phyloP scores from a whole-genome alignment of 2,797 vertebrate species.

The Arctocebus calabarensis region DNA sequence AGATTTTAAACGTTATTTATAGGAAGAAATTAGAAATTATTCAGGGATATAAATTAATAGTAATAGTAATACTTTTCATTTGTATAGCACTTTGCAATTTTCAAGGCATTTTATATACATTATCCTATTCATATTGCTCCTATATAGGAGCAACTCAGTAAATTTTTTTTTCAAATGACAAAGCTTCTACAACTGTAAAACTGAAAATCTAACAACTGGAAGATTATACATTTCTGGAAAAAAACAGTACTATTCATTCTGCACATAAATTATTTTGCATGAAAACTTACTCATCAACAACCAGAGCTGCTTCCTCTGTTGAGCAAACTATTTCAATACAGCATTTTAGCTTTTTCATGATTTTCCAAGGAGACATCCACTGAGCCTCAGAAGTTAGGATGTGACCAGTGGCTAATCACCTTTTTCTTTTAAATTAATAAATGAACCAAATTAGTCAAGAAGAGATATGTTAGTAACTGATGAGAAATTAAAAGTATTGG shows the following conservation, averaged over 20 bases:
- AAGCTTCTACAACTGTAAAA: conserved; percentile 72
- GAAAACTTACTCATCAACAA: not conserved
- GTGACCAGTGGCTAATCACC: not conserved
- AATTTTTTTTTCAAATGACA: conserved; percentile 65
- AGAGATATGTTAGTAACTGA: not conserved
- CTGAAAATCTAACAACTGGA: not conserved
- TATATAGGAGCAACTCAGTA: conserved; percentile 5
- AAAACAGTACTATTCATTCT: not conserved
- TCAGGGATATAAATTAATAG: conserved; percentile 15
- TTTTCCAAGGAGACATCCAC: not conserved
- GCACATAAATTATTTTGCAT: not conserved
- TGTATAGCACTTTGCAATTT: not conserved
- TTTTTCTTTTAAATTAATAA: conserved; percentile 2
- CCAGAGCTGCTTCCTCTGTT: not conserved
- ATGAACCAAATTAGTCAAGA: not conserved
- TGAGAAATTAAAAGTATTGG: not conserved
- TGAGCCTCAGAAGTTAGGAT: not conserved
- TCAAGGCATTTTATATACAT: not conserved
- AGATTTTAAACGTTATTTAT: not conserved
- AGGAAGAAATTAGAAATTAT: conserved; percentile 11
- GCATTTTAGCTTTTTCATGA: not conserved
- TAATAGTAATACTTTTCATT: conserved; percentile 48
- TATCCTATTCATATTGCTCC: not conserved
- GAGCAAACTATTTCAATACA: not conserved
- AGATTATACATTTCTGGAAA: not conserved